Evolutionary conservation across 2,888 invertebrate species (phyloP), one percentile per base, ranked within the genome.

Genomic region (Dorcus hopei): DNA sequence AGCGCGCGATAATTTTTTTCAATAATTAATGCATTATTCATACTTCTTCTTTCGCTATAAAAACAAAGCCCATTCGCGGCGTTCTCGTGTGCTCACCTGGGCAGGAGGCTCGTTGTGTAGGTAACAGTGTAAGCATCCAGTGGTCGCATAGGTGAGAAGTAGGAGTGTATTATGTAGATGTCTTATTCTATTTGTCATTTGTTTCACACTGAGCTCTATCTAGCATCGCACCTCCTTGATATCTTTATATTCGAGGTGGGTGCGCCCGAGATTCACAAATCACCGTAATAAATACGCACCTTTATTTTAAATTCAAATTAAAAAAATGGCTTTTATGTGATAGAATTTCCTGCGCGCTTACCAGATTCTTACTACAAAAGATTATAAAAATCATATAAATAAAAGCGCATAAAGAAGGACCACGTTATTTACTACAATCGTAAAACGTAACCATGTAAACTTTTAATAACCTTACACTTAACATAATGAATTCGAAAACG

Each of bases 261-360:
- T 52, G 57, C 52, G 57, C 57, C 39, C 57, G 52, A 57, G 51
- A 57, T 57, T 57, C 57, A 57, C 57, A 45, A 45, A 57, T 57
- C 57, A 45, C 51, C 39, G 47, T 57, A 57, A 57, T 57, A 57
- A 57, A 57, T 57, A 57, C 52, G 19, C 48, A 40, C 43, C 57
- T 51, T 57, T 57, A 57, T 57, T 57, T 57, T 52, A 57, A 57
- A 57, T 57, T 57, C 57, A 57, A 57, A 57, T 57, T 57, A 57
- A 57, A 39, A 16, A 45, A 45, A 45, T 19, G 19, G 45, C 16
- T 19, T 23, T 45, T 45, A 45, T 45, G 45, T 45, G n/a, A 11
- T 45, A 33, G 26, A 33, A 33, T 33, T 33, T 33, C 26, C 26
- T 33, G 11, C 19, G 16, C 45, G 45, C 41, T 45, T 45, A 45